phyloP scores from a whole-genome alignment of 2,797 vertebrate genomes.

The Gymnothorax reevesii region DNA sequence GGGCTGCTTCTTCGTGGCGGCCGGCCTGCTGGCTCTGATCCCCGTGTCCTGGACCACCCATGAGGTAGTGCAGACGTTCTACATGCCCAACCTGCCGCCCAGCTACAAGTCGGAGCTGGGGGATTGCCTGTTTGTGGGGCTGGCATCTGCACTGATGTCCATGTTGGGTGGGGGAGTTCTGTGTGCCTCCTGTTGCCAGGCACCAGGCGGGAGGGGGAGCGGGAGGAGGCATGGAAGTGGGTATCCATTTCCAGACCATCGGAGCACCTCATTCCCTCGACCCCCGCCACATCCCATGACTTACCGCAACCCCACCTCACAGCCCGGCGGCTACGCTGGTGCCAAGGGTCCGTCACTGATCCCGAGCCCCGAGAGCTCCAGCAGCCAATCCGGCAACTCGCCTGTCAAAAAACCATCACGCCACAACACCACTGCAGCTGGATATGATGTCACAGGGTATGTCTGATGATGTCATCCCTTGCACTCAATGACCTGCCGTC shows the following conservation, averaged over 20 bases:
- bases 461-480: slow-evolving; percentile 58
- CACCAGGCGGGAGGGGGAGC: slow-evolving; percentile 39
- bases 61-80: slow-evolving; percentile 87
- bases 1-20: slow-evolving; percentile 74
- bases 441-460: slow-evolving; percentile 76
- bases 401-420: slow-evolving; percentile 53
- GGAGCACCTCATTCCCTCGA: slow-evolving; percentile 49
- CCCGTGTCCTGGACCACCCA: slow-evolving; percentile 91
- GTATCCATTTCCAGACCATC: slow-evolving; percentile 63
- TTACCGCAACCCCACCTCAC: slow-evolving; percentile 65
- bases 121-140: slow-evolving; percentile 87
- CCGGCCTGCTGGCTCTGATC: slow-evolving; percentile 85
- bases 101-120: slow-evolving; percentile 91
- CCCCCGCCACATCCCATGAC: slow-evolving; percentile 54
- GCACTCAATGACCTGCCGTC: background rate
- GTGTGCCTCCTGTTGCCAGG: slow-evolving; percentile 77
- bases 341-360: slow-evolving; percentile 54
- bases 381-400: slow-evolving; percentile 48
- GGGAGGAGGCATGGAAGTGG: slow-evolving; percentile 48
- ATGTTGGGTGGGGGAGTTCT: slow-evolving; percentile 84
- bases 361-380: slow-evolving; percentile 53
- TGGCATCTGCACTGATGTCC: slow-evolving; percentile 82
- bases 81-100: slow-evolving; percentile 74
- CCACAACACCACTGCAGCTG: slow-evolving; percentile 52
- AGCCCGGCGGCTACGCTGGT: slow-evolving; percentile 38